Conservation (phyloP, 1,140 invertebrate species). For the Meloidogyne exigua region DNA sequence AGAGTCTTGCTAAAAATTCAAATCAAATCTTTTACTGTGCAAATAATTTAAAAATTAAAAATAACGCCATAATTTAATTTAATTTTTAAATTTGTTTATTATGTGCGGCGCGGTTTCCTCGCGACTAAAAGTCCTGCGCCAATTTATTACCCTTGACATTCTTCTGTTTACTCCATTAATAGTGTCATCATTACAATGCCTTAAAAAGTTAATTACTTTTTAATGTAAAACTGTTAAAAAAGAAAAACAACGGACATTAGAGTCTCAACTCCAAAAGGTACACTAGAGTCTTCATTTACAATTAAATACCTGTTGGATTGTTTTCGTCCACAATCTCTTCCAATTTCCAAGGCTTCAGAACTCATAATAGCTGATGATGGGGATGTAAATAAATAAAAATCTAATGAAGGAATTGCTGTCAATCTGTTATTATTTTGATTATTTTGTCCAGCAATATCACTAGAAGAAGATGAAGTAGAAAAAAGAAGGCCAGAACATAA, state of each 20-base stretch:
- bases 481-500: background rate
- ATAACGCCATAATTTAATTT: too few species aligned
- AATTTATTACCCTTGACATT: constrained; percentile 8
- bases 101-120: too few species aligned
- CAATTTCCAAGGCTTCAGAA: background rate
- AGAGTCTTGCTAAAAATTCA: background rate
- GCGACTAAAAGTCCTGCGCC: too few species aligned
- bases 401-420: background rate
- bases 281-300: background rate
- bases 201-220: background rate
- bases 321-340: background rate
- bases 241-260: too few species aligned
- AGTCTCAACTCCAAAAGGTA: too few species aligned
- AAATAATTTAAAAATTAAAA: too few species aligned
- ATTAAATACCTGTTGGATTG: background rate
- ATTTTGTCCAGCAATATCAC: background rate
- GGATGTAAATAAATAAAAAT: background rate
- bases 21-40: too few species aligned
- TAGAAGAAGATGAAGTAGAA: constrained; percentile 1
- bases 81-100: too few species aligned
- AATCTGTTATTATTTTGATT: background rate
- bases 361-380: background rate
- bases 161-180: constrained; percentile 2
- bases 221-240: too few species aligned
- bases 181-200: background rate